These are phyloP conservation scores for Hystrix brachyura DNA, from an alignment of 2,113 vertebrate genomes.

Conservation along the genomic window DNA sequence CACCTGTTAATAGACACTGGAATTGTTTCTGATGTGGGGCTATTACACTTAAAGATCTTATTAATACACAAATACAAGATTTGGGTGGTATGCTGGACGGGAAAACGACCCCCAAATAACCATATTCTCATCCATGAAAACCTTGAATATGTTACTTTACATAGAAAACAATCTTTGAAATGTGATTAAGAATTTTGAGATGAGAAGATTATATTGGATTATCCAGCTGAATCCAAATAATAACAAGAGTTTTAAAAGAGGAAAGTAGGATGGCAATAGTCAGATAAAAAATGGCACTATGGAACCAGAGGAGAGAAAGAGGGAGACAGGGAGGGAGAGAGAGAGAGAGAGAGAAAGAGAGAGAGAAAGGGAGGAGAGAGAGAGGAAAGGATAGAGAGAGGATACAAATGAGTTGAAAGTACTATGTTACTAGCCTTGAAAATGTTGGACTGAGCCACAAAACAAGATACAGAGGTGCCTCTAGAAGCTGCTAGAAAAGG, in stretches of 20 bases:
- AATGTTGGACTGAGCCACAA: neutral
- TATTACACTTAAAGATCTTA: neutral
- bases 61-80: neutral
- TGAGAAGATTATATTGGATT: neutral
- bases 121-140: neutral
- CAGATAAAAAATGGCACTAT: neutral
- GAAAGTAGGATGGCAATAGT: neutral
- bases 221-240: neutral
- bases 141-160: neutral
- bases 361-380: neutral
- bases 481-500: neutral
- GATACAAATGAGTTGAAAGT: neutral
- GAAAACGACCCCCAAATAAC: neutral
- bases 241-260: neutral
- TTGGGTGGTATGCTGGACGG: neutral
- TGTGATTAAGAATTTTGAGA: neutral
- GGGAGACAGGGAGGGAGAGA: neutral
- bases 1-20: neutral
- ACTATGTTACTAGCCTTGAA: neutral
- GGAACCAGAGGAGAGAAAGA: neutral
- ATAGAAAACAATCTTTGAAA: neutral
- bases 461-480: neutral
- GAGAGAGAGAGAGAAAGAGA: neutral
- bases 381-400: neutral
- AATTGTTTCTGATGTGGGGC: neutral